phyloP scores from a whole-genome alignment of 2,888 invertebrate species.

The Leucozona laternaria region DNA sequence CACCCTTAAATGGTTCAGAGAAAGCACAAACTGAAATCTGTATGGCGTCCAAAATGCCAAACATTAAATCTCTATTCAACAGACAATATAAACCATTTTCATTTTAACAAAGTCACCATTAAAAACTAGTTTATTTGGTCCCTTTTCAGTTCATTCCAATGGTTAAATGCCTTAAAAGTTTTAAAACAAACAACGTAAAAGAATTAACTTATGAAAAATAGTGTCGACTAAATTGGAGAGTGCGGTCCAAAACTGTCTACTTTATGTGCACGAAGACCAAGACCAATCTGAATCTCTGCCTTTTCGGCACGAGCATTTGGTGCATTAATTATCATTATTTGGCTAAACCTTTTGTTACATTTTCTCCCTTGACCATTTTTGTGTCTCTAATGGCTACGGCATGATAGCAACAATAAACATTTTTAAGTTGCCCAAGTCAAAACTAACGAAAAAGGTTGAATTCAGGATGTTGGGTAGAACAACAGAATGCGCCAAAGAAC shows the following conservation, averaged over 20 bases:
- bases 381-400: slow-evolving; percentile 53
- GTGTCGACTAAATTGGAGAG: slow-evolving; percentile 48
- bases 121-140: neutral
- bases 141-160: neutral
- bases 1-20: neutral
- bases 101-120: neutral
- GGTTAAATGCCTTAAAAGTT: neutral
- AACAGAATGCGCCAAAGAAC: slow-evolving; percentile 66
- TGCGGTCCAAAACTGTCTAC: slow-evolving; percentile 37
- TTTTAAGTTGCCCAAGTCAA: slow-evolving; percentile 2
- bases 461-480: slow-evolving; percentile 49
- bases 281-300: neutral
- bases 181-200: slow-evolving; percentile 1
- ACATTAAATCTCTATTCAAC: neutral
- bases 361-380: slow-evolving; percentile 39
- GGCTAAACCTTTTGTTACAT: slow-evolving; percentile 58
- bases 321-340: slow-evolving; percentile 70
- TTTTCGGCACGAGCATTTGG: slow-evolving; percentile 41
- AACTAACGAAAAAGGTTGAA: slow-evolving; percentile 40
- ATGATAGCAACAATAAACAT: slow-evolving; percentile 18
- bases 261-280: neutral
- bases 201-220: slow-evolving; percentile 56
- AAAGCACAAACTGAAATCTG: neutral
- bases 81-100: neutral
- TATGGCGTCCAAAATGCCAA: neutral